These are phyloP conservation scores for Malurus leucopterus DNA, from an alignment of 2,797 vertebrate species.

Conservation along the genomic window DNA sequence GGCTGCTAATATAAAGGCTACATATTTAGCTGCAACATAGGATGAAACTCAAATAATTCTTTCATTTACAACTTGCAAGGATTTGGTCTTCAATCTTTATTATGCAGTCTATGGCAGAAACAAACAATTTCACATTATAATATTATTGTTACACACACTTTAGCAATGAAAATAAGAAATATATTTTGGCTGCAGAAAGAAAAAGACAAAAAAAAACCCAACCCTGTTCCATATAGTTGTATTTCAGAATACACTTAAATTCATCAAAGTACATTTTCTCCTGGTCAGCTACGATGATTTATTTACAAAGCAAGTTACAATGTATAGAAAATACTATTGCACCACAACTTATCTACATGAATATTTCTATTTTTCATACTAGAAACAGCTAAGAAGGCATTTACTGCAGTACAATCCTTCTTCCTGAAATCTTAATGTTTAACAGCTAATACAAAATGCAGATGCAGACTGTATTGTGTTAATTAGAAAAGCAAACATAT, in stretches of 20 bases:
- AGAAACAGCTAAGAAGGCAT: slow-evolving; percentile 7
- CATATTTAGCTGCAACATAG: neutral
- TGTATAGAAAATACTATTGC: slow-evolving; percentile 41
- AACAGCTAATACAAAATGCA: slow-evolving; percentile 31
- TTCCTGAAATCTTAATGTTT: slow-evolving; percentile 16
- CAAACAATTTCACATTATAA: neutral
- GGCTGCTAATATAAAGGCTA: neutral
- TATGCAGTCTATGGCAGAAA: slow-evolving; percentile 2
- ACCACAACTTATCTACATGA: slow-evolving; percentile 21
- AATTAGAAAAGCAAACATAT: slow-evolving; percentile 21
- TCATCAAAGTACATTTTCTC: neutral
- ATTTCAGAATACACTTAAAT: slow-evolving; percentile 15
- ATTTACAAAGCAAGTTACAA: slow-evolving; percentile 48
- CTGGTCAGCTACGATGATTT: neutral
- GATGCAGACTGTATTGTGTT: neutral
- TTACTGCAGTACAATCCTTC: slow-evolving; percentile 18
- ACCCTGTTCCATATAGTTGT: neutral
- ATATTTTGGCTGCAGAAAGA: neutral
- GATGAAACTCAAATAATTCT: neutral
- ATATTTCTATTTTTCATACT: slow-evolving; percentile 28
- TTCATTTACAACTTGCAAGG: neutral
- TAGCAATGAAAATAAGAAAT: slow-evolving; percentile 8
- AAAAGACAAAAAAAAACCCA: neutral
- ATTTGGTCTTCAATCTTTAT: slow-evolving; percentile 32
- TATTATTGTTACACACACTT: neutral